Conservation (phyloP, 2,797 vertebrate species). For the Philypnodon macrostomus region DNA sequence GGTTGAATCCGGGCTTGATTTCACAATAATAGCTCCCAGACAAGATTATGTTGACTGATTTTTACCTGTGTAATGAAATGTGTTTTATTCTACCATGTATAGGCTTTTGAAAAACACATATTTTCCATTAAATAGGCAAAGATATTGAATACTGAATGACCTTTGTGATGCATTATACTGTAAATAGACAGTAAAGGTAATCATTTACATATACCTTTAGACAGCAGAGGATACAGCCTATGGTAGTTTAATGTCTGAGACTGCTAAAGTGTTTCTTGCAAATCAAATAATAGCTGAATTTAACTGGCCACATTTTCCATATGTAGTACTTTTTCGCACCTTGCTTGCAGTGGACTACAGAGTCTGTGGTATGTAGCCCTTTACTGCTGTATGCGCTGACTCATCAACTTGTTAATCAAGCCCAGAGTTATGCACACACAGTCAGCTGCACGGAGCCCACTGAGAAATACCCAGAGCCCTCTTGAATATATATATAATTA, state of each 20-base stretch:
- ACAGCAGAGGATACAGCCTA: no score
- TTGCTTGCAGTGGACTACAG: slow-evolving; percentile 53
- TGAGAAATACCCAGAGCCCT: slow-evolving; percentile 68
- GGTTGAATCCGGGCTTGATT: background rate
- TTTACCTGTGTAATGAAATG: no score
- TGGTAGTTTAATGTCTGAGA: no score
- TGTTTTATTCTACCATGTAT: slow-evolving; percentile 5
- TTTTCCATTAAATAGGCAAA: no score
- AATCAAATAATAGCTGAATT: background rate
- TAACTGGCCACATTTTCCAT: slow-evolving; percentile 36
- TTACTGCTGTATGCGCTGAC: slow-evolving; percentile 65
- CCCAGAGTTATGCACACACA: slow-evolving; percentile 68
- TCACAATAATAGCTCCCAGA: slow-evolving; percentile 3
- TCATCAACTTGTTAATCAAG: slow-evolving; percentile 76
- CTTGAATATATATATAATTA: slow-evolving; percentile 77
- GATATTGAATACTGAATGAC: no score
- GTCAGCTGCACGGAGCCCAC: slow-evolving; percentile 63
- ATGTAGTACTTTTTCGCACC: slow-evolving; percentile 41
- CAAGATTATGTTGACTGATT: background rate
- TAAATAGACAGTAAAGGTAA: no score
- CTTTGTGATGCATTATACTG: no score
- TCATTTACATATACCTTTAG: no score
- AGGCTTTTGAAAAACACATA: no score
- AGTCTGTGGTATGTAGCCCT: slow-evolving; percentile 55
- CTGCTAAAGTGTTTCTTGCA: background rate